A percentile compares a stretch with the other conserved stretches of the same genome.
Conservation (phyloP, 2,797 vertebrate species). For the Glossophaga mutica region DNA sequence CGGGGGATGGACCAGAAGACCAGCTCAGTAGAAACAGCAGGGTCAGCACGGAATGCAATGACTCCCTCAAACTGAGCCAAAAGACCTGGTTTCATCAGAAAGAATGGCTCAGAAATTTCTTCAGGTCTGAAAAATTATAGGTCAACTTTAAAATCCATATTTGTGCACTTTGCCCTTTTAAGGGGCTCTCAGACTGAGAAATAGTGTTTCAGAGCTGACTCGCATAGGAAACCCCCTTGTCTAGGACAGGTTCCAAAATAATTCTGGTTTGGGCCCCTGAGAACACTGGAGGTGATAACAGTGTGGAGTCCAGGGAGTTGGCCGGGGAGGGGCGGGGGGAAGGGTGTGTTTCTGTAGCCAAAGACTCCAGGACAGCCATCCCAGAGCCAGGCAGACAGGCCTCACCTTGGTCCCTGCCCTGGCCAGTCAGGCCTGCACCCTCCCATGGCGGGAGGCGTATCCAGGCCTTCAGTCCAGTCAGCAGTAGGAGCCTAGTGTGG, state of each 20-base stretch:
- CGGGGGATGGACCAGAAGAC: neutral
- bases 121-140: neutral
- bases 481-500: neutral
- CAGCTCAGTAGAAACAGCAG: neutral
- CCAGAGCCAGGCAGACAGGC: neutral
- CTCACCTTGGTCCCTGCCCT: fast-evolving
- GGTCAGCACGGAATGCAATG: fast-evolving
- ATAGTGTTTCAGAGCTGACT: neutral
- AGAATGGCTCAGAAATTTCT: neutral
- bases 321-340: too few relatives aligned
- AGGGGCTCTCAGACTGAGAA: neutral
- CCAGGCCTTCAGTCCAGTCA: neutral
- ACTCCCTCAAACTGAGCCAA: neutral
- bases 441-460: neutral
- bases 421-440: neutral
- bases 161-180: neutral
- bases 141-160: neutral
- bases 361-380: neutral
- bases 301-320: fast-evolving
- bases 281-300: neutral
- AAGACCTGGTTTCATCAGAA: neutral
- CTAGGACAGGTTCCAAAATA: neutral
- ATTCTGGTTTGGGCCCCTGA: neutral
- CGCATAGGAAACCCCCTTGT: neutral
- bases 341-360: fast-evolving